Evolutionary conservation across 2,888 invertebrate genomes (phyloP), one percentile per base, ranked within the genome.

Genomic region (Galerucella calmariensis): DNA sequence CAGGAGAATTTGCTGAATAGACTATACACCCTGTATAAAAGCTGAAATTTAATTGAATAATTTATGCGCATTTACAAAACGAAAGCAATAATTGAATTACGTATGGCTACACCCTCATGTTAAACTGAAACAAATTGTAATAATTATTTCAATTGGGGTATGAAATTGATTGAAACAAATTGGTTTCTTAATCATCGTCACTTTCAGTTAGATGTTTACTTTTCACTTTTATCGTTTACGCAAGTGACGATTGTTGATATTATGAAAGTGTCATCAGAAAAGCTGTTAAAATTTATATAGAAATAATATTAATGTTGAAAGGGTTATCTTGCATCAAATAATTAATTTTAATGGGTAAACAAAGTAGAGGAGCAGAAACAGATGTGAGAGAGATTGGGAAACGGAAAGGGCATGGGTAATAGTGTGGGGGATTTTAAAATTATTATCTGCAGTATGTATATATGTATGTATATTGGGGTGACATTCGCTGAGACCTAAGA

Each of bases 101-200:
- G 56, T 46, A 59, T 56, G 24, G 46, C 27, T 56, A 46, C 56
- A 53, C 72, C 72, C 72, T 72, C 53, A 72, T 72, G 41, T 51
- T 62, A 16, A 66, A 56, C 53, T 56, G 67, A 56, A 67, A 67
- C 67, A 53, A 67, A 67, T 67, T 41, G 9, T 56, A 56, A 72
- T 27, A 58, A 58, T 66, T 53, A 67, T 72, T 61, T 27, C 59
- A 61, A 67, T 20, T 67, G 41, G 59, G 20, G 51, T 53, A 61
- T 51, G 67, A 20, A 67, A 72, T 51, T 72, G 72, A 72, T 72
- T 67, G 24, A 72, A 51, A 72, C 61, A 61, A 72, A 72, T 72
- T 67, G 48, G 62, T 62, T 67, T 35, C 53, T 41, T 24, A 46
- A 53, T 51, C 56, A 68, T 68, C 16, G 27, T 48, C 46, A 53